Base-by-base conservation (phyloP, 1,140 invertebrate genomes). In the Oryctes rhinoceros region DNA sequence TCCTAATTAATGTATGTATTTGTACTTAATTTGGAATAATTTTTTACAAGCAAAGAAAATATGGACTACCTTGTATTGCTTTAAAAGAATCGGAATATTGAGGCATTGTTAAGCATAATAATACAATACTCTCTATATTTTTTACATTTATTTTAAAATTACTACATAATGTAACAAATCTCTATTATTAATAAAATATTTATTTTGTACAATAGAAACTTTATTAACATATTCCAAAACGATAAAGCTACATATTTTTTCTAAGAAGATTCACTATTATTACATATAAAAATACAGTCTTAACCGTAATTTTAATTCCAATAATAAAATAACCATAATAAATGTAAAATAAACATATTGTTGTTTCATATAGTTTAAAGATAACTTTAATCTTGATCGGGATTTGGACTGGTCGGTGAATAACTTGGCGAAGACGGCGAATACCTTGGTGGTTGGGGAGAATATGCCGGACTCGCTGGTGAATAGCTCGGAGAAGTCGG, bases 401-500 rank as follows among this genome's bases (percentile, higher is more conserved):
- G 83, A 78, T 84, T 79, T 10, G 83, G 84, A 81, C 83, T 85
- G 3, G 83, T 85, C 13, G 85, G 84, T 30, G 85, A 85, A 80
- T 85, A 85, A 78, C 82, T 85, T 4, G 85, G 85, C 47, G 84
- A 85, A 11, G 85, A 85, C 10, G 85, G 85, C 10, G 85, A 86
- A 84, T 86, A 86, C 78, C 83, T 84, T 13, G 85, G 85, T 13
- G 82, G 82, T 76, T 84, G 82, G 18, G 83, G 82, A 35, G 84
- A 85, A 78, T 85, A 86, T 20, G 82, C 81, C 30, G 86, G 86
- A 48, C 85, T 86, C 24, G 86, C 85, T 39, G 86, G 86, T n/a
- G 86, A 87, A 81, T 86, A 87, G 81, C 85, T 90, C 3, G 93
- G 94, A 81, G 91, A 93, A 4, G 92, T 91, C 0, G 95, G 95